phyloP scores from a whole-genome alignment of 2,797 vertebrate species.

The Hephaestus fuliginosus region DNA sequence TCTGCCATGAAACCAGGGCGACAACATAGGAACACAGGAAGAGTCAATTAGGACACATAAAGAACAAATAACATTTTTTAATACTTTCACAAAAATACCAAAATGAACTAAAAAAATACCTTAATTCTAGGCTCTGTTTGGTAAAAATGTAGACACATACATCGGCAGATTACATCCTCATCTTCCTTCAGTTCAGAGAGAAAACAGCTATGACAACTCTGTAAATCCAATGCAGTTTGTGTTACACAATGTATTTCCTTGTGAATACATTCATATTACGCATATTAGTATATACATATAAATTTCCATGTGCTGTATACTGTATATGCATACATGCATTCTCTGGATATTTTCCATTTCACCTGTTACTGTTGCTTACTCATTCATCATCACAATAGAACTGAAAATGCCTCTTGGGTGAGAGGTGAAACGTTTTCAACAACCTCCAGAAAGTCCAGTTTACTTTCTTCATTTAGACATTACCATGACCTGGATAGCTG shows the following conservation, averaged over 20 bases:
- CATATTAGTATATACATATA: neutral
- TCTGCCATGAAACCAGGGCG: neutral
- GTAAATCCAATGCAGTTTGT: neutral
- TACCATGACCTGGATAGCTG: no score
- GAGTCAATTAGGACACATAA: neutral
- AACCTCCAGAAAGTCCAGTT: no score
- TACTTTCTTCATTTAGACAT: no score
- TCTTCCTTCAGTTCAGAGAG: neutral
- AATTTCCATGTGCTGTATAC: neutral
- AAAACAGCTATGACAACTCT: neutral
- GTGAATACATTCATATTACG: no score
- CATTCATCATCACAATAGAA: neutral
- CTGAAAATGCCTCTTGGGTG: no score
- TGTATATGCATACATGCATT: neutral
- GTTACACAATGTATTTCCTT: neutral
- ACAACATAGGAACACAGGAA: neutral
- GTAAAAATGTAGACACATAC: neutral
- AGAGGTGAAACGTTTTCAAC: no score
- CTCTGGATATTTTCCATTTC: conserved; percentile 5
- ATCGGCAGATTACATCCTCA: neutral
- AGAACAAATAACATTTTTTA: neutral
- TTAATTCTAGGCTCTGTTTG: neutral
- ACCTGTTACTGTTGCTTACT: neutral
- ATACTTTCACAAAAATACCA: neutral
- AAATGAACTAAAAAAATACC: neutral